Percentiles rank a stretch among this genome's conserved stretches.
Evolutionary conservation across 2,797 vertebrate species (phyloP).

Genomic region (Netta rufina): DNA sequence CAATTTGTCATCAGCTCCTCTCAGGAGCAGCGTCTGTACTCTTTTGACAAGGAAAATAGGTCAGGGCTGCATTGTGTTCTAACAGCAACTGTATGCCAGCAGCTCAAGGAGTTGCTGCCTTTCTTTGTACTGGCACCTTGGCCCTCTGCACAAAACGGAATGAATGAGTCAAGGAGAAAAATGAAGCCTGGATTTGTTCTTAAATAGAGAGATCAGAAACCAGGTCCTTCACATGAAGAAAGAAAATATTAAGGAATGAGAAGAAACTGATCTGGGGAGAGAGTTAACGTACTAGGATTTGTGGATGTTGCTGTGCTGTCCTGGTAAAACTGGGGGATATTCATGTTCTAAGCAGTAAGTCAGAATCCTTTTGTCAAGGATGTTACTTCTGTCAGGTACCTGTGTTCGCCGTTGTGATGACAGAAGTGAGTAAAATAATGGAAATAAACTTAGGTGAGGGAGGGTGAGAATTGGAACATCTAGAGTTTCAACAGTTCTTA

Average conservation of each 20-base stretch:
- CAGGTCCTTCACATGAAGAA: background rate
- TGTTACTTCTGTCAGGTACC: background rate
- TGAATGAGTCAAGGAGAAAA: background rate
- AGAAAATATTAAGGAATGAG: background rate
- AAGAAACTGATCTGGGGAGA: no score
- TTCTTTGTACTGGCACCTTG: background rate
- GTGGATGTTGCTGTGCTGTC: background rate
- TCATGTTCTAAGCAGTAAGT: background rate
- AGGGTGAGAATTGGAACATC: background rate
- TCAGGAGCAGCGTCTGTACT: background rate
- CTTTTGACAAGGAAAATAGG: background rate
- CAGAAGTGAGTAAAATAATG: background rate
- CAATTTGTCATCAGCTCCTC: background rate
- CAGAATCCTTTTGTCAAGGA: background rate
- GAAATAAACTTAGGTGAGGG: background rate
- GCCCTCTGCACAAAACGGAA: background rate
- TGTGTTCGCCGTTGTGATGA: background rate
- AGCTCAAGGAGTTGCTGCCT: background rate
- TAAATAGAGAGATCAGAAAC: background rate
- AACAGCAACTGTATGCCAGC: background rate
- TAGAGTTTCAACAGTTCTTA: background rate
- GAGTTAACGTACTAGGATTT: background rate
- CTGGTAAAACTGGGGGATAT: background rate
- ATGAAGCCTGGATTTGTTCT: background rate
- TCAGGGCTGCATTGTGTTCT: background rate